Percentiles rank a stretch among this genome's conserved stretches.
Conservation (phyloP, 2,113 vertebrate species). For the Poecile atricapillus region DNA sequence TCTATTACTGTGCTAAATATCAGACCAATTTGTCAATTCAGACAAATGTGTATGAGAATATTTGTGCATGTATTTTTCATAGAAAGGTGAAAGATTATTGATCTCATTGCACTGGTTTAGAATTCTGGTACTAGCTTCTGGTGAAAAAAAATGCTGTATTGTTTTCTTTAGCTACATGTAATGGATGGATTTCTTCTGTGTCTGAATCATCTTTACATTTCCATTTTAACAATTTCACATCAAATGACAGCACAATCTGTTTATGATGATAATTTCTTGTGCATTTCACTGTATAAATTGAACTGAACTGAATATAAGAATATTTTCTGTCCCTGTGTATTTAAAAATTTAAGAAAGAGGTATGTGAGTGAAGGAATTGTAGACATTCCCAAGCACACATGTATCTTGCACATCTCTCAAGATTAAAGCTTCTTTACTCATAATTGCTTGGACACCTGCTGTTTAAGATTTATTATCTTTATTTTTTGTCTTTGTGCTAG, state of each 20-base stretch:
- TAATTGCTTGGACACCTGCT: not conserved
- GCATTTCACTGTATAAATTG: not conserved
- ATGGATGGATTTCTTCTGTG: not conserved
- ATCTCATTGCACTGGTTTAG: not conserved
- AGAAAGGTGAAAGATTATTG: not conserved
- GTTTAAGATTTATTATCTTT: not conserved
- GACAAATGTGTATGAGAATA: not conserved
- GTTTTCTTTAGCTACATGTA: not conserved
- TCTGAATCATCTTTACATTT: not conserved
- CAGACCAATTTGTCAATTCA: not conserved
- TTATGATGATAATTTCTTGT: not conserved
- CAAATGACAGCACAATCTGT: not conserved
- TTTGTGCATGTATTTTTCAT: not conserved
- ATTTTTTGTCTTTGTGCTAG: not conserved
- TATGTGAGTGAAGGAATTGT: not conserved
- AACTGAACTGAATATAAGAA: too few species aligned
- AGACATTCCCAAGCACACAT: not conserved
- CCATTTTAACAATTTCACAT: not conserved
- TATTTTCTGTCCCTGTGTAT: not conserved
- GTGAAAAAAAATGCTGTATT: not conserved
- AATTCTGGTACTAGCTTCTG: not conserved
- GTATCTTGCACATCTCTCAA: not conserved
- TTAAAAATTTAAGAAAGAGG: not conserved
- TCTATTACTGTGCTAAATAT: not conserved
- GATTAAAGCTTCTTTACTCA: not conserved